phyloP scores from a whole-genome alignment of 2,888 invertebrate species.

The Bellardia bayeri region DNA sequence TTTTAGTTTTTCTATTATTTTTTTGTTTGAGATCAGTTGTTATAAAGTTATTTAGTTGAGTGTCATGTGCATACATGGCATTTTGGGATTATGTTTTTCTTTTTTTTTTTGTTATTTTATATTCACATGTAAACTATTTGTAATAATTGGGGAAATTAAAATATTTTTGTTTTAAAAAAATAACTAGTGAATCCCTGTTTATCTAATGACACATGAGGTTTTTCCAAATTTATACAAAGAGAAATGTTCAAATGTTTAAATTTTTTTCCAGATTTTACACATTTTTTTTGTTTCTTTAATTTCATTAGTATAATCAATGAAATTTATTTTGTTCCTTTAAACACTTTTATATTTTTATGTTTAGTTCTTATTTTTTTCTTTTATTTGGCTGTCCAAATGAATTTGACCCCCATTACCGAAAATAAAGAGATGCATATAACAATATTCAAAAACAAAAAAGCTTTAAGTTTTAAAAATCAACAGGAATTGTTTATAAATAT shows the following conservation, averaged over 20 bases:
- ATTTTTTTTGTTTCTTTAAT: neutral
- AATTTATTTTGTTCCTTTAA: neutral
- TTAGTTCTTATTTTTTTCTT: neutral
- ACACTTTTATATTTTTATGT: neutral
- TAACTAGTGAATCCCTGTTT: neutral
- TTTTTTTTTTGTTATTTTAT: neutral
- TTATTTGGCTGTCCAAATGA: slow-evolving; percentile 19
- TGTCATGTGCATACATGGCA: slow-evolving; percentile 57
- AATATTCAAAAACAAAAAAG: slow-evolving; percentile 16
- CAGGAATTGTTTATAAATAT: neutral
- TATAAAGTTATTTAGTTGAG: slow-evolving; percentile 51
- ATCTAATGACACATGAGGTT: neutral
- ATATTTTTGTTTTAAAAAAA: neutral
- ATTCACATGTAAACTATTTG: slow-evolving; percentile 4
- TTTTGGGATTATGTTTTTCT: slow-evolving; percentile 31
- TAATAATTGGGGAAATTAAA: slow-evolving; percentile 24
- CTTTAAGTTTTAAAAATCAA: neutral
- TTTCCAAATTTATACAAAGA: too few relatives aligned
- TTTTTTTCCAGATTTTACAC: neutral
- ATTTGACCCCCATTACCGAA: slow-evolving; percentile 43
- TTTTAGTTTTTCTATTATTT: neutral
- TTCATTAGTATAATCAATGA: too few relatives aligned
- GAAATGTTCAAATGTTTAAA: too few relatives aligned
- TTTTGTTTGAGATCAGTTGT: neutral
- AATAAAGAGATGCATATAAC: neutral